Evolutionary conservation across 1,140 invertebrate species (phyloP), one percentile per base, ranked within the genome.

Genomic region (Nylanderia fulva): DNA sequence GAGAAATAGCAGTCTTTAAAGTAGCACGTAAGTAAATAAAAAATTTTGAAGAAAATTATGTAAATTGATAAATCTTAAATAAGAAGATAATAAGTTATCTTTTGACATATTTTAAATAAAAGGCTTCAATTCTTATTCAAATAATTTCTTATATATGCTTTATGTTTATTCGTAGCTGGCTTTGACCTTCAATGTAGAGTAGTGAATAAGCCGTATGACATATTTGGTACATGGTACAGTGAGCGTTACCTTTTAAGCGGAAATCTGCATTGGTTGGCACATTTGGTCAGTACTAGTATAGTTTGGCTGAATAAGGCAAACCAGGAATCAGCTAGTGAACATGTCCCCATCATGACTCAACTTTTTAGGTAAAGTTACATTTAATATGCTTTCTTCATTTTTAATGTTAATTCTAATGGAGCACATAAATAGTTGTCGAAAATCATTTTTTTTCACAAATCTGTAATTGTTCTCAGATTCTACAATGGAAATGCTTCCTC

Each of bases 211-310:
- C 98, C 98, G 0, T 98, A 98, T 91, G 98, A 98, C 93, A 97
- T 98, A 87, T 98, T 98, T 95, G 98, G 98, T 21, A 97, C 97
- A 54, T 98, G 98, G 98, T 98, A 98, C 90, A 98, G 97, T 91
- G 97, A 98, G 90, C 96, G 96, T 87, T 97, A 98, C 93, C 94
- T 98, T 6, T 92, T 98, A 60, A 98, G 98, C 27, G 98, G 98
- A 60, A 96, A 98, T 91, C 94, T 98, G 1, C 96, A 97, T 90
- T 98, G 97, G 97, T 94, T 98, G 39, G 97, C 97, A 11, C 96
- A 98, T 92, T 93, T 98, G 77, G 96, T 98, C 29, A 98, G 97
- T 87, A 96, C 96, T 39, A 98, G 97, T 54, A 95, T 97, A 33
- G 93, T 98, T 8, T 98, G 97, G 97, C 94, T 98, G 0, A 98